Base-by-base conservation (phyloP, 1,140 invertebrate species). In the Planococcus citri region DNA sequence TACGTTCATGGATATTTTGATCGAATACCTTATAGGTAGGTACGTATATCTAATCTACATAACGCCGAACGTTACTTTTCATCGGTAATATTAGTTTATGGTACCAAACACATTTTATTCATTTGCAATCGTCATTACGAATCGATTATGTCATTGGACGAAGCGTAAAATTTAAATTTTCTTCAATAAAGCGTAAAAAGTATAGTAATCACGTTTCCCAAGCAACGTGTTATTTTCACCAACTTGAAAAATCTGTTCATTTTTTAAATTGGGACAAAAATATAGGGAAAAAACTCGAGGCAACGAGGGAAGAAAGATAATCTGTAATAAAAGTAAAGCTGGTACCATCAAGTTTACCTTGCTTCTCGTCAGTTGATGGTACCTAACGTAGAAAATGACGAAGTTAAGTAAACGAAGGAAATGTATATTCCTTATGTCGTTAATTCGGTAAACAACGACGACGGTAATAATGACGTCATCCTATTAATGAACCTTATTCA, bases 351-450 rank as follows among this genome's bases (percentile, higher is more conserved):
- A 51, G 2, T 51, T 51, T 9, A 51, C 41, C 41, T 51, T 37
- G 33, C 14, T 37, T 9, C 10, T 51, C 12, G n/a, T 51, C 41
- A 51, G n/a, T 17, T 9, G 41, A n/a, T 51, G n/a, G 33, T 37
- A 37, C 14, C 33, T 51, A 14, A 51, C 17, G 10, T n/a, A 17
- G 41, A 51, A 20, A 51, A 51, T 14, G 41, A 14, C n/a, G 41
- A 14, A 20, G 17, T n/a, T 14, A 20, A 14, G 41, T 51, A 51
- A 51, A 51, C 41, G 41, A 17, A 51, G 41, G 41, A 51, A 51
- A 51, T 51, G 41, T 51, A 51, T 51, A 51, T 51, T 51, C n/a
- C 41, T 51, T 51, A 51, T 51, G 41, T 20, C 41, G 41, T 51
- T 51, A 51, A 51, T 51, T 51, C 41, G 12, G 10, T 51, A 17